Conservation (phyloP, 2,797 vertebrate genomes). For the Bufotes viridis region DNA sequence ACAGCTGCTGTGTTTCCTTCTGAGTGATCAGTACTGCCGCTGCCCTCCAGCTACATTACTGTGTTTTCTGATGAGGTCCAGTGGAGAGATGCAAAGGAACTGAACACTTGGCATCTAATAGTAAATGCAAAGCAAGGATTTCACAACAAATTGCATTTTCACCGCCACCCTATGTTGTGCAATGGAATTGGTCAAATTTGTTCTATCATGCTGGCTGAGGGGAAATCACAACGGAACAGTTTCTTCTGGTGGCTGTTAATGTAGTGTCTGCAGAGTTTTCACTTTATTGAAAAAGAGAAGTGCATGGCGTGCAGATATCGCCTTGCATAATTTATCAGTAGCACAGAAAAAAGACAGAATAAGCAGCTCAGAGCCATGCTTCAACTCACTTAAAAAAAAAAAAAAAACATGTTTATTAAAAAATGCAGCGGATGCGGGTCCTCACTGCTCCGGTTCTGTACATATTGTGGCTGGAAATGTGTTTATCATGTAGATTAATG, state of each 20-base stretch:
- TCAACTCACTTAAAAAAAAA: conserved; percentile 41
- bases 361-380: conserved; percentile 32
- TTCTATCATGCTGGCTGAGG: conserved; percentile 72
- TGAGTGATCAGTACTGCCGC: conserved; percentile 81
- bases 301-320: conserved; percentile 58
- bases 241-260: conserved; percentile 67
- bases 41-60: conserved; percentile 79
- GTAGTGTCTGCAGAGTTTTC: conserved; percentile 64
- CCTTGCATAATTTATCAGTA: conserved; percentile 62
- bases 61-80: conserved; percentile 82
- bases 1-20: conserved; percentile 90
- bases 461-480: conserved; percentile 42
- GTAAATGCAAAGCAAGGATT: conserved; percentile 76
- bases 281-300: conserved; percentile 57
- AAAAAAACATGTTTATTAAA: conserved; percentile 56
- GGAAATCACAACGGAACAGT: conserved; percentile 66
- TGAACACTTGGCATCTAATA: conserved; percentile 70
- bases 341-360: conserved; percentile 61
- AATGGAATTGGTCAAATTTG: conserved; percentile 72
- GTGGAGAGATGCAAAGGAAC: conserved; percentile 70
- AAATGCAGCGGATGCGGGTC: conserved; percentile 53
- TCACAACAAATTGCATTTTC: conserved; percentile 78
- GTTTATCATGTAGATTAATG: conserved; percentile 52
- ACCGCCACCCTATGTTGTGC: conserved; percentile 71
- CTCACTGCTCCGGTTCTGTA: conserved; percentile 42